Percentiles rank a stretch among this genome's conserved stretches.
Conservation (phyloP, 2,888 invertebrate species). For the Latrodectus hesperus region DNA sequence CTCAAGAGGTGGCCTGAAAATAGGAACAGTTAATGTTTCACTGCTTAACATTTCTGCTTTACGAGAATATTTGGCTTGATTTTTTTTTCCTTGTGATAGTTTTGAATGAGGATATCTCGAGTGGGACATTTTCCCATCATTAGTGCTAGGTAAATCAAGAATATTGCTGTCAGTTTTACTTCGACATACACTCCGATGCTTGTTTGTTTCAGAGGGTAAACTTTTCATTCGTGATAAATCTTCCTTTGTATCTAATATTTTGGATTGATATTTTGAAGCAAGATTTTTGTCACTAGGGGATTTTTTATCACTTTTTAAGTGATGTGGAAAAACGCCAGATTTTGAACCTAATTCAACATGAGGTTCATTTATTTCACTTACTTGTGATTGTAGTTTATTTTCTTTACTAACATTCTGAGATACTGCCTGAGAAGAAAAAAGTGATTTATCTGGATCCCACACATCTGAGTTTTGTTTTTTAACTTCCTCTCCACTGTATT, state of each 20-base stretch:
- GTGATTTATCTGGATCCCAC: not conserved
- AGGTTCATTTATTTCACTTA: not conserved
- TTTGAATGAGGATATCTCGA: conserved; percentile 60
- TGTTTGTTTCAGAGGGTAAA: conserved; percentile 50
- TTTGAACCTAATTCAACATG: not conserved
- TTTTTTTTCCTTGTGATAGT: conserved; percentile 27
- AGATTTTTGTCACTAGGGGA: not conserved
- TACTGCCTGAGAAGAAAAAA: not conserved
- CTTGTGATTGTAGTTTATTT: conserved; percentile 11
- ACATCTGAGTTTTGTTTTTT: conserved; percentile 2
- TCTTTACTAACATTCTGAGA: conserved; percentile 4
- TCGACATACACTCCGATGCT: conserved; percentile 52
- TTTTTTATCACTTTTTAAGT: conserved; percentile 21
- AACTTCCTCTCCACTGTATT: not conserved
- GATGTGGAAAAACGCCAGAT: not conserved
- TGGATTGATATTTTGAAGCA: conserved; percentile 12
- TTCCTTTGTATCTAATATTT: conserved; percentile 24
- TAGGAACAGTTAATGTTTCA: conserved; percentile 60
- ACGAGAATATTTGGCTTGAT: conserved; percentile 27
- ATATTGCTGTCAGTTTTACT: conserved; percentile 65
- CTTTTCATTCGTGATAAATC: conserved; percentile 58
- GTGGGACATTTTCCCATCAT: conserved; percentile 45
- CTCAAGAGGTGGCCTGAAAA: conserved; percentile 80
- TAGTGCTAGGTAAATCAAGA: conserved; percentile 40
- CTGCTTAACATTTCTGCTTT: conserved; percentile 61